Conservation (phyloP, 30 jellyfish, hydroid and myxozoan species). For the Mastigias papua region DNA sequence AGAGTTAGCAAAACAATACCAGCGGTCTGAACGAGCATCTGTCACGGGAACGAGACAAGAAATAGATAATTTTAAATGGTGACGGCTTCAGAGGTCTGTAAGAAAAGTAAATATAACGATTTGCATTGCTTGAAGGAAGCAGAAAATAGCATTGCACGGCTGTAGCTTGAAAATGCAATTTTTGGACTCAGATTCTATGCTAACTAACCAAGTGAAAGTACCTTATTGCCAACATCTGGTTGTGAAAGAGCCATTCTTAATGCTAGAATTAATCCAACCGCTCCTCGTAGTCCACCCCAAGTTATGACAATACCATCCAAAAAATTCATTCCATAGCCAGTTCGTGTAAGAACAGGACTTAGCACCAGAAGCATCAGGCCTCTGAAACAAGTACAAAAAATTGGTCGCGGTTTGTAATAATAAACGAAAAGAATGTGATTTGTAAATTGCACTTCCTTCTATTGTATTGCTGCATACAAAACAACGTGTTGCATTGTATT, state of each 20-base stretch:
- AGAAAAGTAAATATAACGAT: too few relatives aligned
- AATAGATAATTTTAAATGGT: too few relatives aligned
- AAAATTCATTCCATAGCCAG: constrained; percentile 92
- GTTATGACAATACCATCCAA: constrained; percentile 83
- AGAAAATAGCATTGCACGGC: too few relatives aligned
- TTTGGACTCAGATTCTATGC: neutral
- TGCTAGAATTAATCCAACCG: constrained; percentile 92
- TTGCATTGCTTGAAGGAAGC: neutral
- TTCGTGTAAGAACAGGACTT: constrained; percentile 88
- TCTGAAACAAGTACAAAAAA: too few relatives aligned
- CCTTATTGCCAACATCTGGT: constrained; percentile 87
- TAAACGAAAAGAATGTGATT: neutral
- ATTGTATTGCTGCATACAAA: neutral
- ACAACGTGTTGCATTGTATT: neutral
- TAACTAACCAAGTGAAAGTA: neutral
- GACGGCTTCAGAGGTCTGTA: too few relatives aligned
- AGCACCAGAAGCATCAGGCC: constrained; percentile 79
- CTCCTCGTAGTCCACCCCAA: constrained; percentile 98
- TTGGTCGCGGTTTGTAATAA: too few relatives aligned
- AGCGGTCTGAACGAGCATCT: constrained; percentile 93
- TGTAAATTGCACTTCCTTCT: neutral
- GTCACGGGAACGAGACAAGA: neutral
- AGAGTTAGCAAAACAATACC: constrained; percentile 93
- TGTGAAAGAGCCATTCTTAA: constrained; percentile 86
- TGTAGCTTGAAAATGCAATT: neutral